Evolutionary conservation across 2,888 invertebrate genomes (phyloP).

Genomic region (Clepsis dumicolana): DNA sequence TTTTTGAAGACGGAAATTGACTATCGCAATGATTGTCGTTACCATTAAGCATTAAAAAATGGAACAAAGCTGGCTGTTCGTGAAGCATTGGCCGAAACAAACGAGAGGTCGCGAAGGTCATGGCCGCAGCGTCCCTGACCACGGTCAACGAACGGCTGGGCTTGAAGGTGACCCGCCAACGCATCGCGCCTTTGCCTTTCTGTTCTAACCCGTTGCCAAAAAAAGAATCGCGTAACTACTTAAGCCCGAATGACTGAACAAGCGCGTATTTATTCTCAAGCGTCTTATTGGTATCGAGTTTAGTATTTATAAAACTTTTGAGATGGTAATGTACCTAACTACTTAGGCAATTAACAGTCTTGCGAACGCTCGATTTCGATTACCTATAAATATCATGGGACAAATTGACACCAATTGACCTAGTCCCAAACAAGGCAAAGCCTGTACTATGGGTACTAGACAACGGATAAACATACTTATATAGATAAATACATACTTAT

Average conservation of each 20-base stretch:
- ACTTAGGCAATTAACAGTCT: no score
- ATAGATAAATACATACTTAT: no score
- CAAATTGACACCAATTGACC: no score
- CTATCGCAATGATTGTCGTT: not conserved
- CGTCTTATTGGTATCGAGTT: no score
- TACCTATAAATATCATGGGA: no score
- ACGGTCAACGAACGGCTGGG: slow-evolving; percentile 78
- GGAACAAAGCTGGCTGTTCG: slow-evolving; percentile 12
- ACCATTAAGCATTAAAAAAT: slow-evolving; percentile 14
- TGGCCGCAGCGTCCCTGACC: slow-evolving; percentile 78
- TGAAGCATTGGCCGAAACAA: slow-evolving; percentile 54
- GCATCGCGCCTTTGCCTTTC: slow-evolving; percentile 46
- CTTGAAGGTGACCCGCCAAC: slow-evolving; percentile 81
- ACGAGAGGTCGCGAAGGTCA: slow-evolving; percentile 60
- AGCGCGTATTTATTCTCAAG: not conserved
- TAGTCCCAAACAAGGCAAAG: no score
- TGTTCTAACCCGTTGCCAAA: slow-evolving; percentile 25
- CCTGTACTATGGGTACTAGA: no score
- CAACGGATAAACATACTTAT: no score
- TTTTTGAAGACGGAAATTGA: not conserved
- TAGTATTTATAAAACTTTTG: no score
- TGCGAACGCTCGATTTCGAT: no score
- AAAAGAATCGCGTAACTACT: slow-evolving; percentile 29
- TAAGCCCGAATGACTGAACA: slow-evolving; percentile 7
- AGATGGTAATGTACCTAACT: no score